A percentile compares a stretch with the other conserved stretches of the same genome.
These are phyloP conservation scores for Malacoctenus gilli DNA, from an alignment of 2,797 vertebrate genomes.

Conservation along the genomic window DNA sequence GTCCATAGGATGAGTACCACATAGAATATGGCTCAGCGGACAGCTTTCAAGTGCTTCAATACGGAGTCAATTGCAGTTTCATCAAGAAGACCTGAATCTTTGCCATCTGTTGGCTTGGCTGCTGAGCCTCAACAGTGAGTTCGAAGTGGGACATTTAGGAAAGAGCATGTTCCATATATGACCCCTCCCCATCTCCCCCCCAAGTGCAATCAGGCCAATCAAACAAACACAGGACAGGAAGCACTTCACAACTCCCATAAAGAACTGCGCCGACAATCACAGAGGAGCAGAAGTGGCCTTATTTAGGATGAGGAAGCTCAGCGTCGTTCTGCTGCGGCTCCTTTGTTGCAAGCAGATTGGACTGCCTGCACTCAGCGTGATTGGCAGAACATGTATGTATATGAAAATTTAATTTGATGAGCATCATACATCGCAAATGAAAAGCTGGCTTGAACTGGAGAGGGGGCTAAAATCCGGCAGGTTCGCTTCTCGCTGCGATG, in stretches of 20 bases:
- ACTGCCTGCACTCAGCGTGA: slow-evolving; percentile 7
- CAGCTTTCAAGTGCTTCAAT: too few relatives aligned
- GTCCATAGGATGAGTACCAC: too few relatives aligned
- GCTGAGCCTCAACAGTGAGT: background rate
- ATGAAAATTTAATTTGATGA: slow-evolving; percentile 5
- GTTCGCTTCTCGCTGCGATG: too few relatives aligned
- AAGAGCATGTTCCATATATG: background rate
- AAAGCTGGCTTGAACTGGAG: too few relatives aligned
- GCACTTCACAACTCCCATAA: slow-evolving; percentile 36
- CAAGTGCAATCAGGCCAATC: slow-evolving; percentile 55
- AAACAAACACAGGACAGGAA: slow-evolving; percentile 30
- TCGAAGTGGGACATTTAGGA: background rate
- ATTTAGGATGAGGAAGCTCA: slow-evolving; percentile 29
- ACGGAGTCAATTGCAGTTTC: background rate
- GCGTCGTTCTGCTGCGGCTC: background rate
- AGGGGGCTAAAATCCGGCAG: too few relatives aligned
- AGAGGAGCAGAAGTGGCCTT: slow-evolving; percentile 26
- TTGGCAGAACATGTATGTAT: slow-evolving; percentile 11
- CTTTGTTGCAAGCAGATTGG: slow-evolving; percentile 3
- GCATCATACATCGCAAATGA: background rate
- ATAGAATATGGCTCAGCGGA: too few relatives aligned
- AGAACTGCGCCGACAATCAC: slow-evolving; percentile 47
- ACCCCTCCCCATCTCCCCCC: slow-evolving; percentile 41
- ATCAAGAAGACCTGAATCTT: background rate
- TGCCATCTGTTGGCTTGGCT: background rate